A percentile compares a stretch with the other conserved stretches of the same genome.
These are phyloP conservation scores for Malurus elegans DNA, from an alignment of 2,113 vertebrate genomes.

Conservation along the genomic window DNA sequence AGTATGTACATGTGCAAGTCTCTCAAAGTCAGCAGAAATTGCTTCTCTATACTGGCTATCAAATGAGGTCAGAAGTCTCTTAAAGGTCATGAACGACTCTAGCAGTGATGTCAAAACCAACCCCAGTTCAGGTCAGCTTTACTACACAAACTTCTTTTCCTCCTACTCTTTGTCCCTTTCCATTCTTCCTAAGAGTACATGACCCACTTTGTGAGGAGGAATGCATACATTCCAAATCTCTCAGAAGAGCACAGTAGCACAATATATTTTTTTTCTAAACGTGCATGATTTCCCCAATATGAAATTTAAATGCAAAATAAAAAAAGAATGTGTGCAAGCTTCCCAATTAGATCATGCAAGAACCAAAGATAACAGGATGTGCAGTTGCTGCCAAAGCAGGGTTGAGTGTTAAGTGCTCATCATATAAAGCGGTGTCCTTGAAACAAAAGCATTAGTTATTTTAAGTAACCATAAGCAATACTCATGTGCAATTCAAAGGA, in stretches of 20 bases:
- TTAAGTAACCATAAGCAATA: slow-evolving; percentile 61
- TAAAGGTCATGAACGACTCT: neutral
- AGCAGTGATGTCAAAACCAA: neutral
- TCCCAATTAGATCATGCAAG: neutral
- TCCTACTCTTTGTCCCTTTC: neutral
- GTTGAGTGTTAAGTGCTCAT: neutral
- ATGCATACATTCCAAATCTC: neutral
- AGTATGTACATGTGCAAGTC: neutral
- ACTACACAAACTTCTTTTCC: neutral
- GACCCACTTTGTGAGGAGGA: neutral
- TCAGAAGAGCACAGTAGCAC: neutral
- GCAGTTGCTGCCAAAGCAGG: neutral
- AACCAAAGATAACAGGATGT: neutral
- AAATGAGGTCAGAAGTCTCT: neutral
- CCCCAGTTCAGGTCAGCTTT: neutral
- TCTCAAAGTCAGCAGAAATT: neutral
- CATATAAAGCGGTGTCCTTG: slow-evolving; percentile 19
- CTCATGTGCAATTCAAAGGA: slow-evolving; percentile 53
- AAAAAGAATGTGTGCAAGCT: neutral
- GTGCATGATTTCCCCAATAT: neutral
- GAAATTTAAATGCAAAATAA: neutral
- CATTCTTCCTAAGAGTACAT: neutral
- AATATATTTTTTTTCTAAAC: neutral
- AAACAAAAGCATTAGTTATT: slow-evolving; percentile 54
- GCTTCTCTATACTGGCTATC: neutral